Base-by-base conservation (phyloP, 1,140 invertebrate species). In the Maniola jurtina region DNA sequence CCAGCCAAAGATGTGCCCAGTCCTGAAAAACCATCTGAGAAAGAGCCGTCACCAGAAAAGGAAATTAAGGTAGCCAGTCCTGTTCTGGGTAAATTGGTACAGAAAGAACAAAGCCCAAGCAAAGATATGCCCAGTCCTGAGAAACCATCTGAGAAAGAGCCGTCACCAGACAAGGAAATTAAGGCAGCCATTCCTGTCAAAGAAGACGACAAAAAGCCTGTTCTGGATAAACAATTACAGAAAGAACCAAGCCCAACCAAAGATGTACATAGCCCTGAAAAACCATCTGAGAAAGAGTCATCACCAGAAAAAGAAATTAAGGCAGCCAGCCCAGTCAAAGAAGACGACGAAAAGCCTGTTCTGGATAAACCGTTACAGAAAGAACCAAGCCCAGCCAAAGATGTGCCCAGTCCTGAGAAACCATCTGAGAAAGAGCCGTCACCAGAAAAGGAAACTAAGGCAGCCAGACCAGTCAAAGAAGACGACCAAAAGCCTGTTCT, bases 141-240 rank as follows among this genome's bases (percentile, higher is more conserved):
- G n/a, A n/a, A 60, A 13, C 5, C 40, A 10, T 48, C 50, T 5
- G 70, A 71, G 4, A 70, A 71, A 33, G 48, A 48, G 33, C n/a
- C 60, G 15, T 67, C 54, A 15, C 55, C 66, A 15, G 15, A 11
- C 11, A 10, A 42, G 9, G 16, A 60, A 48, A 56, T 33, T 7
- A 14, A 50, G 14, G 11, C 13, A 54, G 14, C 61, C 9, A 70
- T 60, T 14, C 58, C 68, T 11, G 40, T 52, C 0, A n/a, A 60
- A 45, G 50, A 15, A 8, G 40, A 42, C 5, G 25, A 25, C 25
- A 25, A 25, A 25, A 25, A 25, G 16, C 25, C 25, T 25, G 25
- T 25, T 25, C 25, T 25, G 25, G 25, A 25, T 4, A 4, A 1
- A 25, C 25, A 1, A 25, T n/a, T 25, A 25, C 25, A 25, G 25